Conservation (phyloP, 2,113 vertebrate genomes). For the Corythornis cristatus region DNA sequence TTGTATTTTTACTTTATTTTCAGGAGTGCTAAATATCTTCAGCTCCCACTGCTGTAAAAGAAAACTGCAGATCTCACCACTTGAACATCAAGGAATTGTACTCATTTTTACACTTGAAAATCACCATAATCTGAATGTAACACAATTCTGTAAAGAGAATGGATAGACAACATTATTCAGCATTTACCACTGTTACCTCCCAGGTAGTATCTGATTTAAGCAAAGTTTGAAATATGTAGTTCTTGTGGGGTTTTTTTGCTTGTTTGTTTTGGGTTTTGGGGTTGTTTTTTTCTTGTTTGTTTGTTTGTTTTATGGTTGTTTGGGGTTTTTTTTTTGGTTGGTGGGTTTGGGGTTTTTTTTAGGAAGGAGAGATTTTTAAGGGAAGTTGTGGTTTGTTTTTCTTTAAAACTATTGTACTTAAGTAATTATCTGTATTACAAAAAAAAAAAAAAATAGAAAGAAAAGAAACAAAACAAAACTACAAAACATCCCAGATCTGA, state of each 20-base stretch:
- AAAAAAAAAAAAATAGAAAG: too few relatives aligned
- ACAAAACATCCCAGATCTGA: neutral
- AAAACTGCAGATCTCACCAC: neutral
- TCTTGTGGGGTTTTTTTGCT: neutral
- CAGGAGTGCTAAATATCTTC: neutral
- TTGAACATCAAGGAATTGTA: neutral
- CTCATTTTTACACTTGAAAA: neutral
- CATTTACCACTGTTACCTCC: neutral
- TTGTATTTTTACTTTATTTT: neutral
- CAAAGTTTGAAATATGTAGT: neutral
- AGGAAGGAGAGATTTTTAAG: neutral
- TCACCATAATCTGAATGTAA: neutral
- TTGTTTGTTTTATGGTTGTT: neutral
- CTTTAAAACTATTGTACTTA: neutral
- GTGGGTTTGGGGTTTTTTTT: neutral
- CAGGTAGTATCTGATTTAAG: neutral
- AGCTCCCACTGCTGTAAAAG: neutral
- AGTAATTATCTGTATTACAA: neutral
- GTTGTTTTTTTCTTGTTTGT: neutral
- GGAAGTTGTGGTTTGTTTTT: neutral
- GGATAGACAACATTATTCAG: neutral
- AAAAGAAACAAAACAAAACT: too few relatives aligned
- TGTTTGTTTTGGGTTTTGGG: neutral
- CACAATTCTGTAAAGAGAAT: neutral
- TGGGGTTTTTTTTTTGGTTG: too few relatives aligned